A percentile compares a stretch with the other conserved stretches of the same genome.
Evolutionary conservation across 2,888 invertebrate genomes (phyloP).

Genomic region (Invenusta paracnida): DNA sequence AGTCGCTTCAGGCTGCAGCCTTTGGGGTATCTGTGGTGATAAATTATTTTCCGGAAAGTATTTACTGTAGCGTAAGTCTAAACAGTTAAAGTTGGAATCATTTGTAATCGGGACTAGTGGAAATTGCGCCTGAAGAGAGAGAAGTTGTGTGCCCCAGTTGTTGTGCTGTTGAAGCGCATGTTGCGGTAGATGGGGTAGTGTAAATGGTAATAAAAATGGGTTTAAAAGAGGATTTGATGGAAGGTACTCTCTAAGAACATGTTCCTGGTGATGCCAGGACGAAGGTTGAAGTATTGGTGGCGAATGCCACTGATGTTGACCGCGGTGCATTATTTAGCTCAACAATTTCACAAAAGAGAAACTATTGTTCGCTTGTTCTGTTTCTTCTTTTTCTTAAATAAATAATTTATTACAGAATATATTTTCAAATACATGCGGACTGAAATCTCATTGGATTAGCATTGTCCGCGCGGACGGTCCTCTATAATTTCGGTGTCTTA

Average conservation of each 20-base stretch:
- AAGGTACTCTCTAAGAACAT: no score
- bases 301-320: not conserved
- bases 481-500: not conserved
- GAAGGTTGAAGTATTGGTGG: not conserved
- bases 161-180: not conserved
- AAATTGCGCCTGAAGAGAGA: no score
- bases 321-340: no score
- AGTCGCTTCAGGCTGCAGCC: not conserved
- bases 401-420: not conserved
- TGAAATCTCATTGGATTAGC: not conserved
- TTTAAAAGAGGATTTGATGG: no score
- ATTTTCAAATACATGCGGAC: no score
- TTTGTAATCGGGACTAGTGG: not conserved
- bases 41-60: no score
- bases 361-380: no score
- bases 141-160: not conserved
- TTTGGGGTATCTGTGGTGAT: no score
- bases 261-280: not conserved
- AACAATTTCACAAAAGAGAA: no score
- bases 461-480: not conserved
- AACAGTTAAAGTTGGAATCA: not conserved
- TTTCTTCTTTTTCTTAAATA: not conserved
- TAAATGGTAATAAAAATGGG: no score
- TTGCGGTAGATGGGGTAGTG: not conserved
- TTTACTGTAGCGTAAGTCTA: not conserved